Conservation (phyloP, 2,888 invertebrate genomes). For the Callosobruchus maculatus region DNA sequence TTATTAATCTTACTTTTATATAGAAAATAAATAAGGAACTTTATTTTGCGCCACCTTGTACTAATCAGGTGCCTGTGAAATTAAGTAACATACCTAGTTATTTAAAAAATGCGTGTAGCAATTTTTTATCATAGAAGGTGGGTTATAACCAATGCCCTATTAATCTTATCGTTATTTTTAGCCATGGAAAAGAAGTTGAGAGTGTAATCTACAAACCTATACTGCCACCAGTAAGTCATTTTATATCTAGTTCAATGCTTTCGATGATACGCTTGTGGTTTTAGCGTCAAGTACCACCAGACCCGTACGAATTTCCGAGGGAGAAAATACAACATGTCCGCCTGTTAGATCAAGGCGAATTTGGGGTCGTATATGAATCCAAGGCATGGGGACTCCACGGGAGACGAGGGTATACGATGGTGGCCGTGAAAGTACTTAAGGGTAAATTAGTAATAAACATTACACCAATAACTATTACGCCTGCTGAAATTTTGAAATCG, state of each 20-base stretch:
- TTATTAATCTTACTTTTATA: too few species aligned
- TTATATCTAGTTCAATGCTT: neutral
- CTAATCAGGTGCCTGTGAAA: too few species aligned
- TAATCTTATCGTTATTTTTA: neutral
- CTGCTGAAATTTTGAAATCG: too few species aligned
- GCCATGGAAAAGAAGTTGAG: neutral
- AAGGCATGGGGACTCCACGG: slow-evolving; percentile 54
- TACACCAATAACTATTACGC: too few species aligned
- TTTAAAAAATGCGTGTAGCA: too few species aligned
- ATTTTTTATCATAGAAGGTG: too few species aligned
- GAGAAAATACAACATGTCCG: slow-evolving; percentile 29
- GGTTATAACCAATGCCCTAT: too few species aligned
- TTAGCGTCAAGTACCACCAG: slow-evolving; percentile 7
- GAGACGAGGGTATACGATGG: slow-evolving; percentile 53
- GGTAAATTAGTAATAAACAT: too few species aligned
- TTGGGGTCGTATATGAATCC: slow-evolving; percentile 70
- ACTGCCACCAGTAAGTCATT: neutral
- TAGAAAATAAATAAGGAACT: too few species aligned
- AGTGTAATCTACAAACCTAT: neutral
- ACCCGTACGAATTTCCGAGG: slow-evolving; percentile 36
- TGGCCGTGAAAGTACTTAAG: slow-evolving; percentile 73
- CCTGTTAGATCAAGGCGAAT: slow-evolving; percentile 70
- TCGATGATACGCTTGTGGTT: neutral
- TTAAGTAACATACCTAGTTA: too few species aligned
- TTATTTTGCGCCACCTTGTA: too few species aligned